A percentile compares a stretch with the other conserved stretches of the same genome.
Conservation (phyloP, 2,888 invertebrate genomes). For the Sericinus montela region DNA sequence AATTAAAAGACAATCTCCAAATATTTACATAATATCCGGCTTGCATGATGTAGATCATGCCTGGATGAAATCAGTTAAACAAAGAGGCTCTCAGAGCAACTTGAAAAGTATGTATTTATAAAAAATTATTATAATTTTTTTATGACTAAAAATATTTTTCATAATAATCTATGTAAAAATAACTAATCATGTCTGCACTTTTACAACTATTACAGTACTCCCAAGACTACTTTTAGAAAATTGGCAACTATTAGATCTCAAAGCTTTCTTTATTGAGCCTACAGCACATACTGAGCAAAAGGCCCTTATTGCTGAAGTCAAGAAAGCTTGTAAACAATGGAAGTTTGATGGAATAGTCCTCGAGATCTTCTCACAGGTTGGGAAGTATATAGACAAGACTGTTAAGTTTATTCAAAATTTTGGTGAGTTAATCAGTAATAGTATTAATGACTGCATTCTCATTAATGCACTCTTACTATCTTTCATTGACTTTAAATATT, state of each 20-base stretch:
- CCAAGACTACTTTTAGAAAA: slow-evolving; percentile 94
- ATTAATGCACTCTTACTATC: too few species aligned
- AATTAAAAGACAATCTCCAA: slow-evolving; percentile 81
- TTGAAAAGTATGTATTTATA: slow-evolving; percentile 75
- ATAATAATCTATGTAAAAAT: too few species aligned
- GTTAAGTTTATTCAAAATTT: slow-evolving; percentile 82
- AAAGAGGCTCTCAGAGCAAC: slow-evolving; percentile 73
- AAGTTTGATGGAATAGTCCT: slow-evolving; percentile 94
- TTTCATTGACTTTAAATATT: too few species aligned
- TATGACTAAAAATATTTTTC: too few species aligned
- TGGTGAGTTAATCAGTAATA: slow-evolving; percentile 53
- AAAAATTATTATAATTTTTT: too few species aligned
- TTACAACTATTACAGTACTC: slow-evolving; percentile 81
- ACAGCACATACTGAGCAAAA: slow-evolving; percentile 82
- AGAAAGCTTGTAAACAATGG: slow-evolving; percentile 85
- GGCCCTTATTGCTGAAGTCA: slow-evolving; percentile 83
- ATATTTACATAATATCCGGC: slow-evolving; percentile 83
- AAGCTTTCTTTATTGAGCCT: slow-evolving; percentile 83
- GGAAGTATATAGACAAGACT: slow-evolving; percentile 84
- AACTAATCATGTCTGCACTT: background rate
- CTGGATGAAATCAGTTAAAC: slow-evolving; percentile 88
- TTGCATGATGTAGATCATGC: slow-evolving; percentile 91
- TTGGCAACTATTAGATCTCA: slow-evolving; percentile 88
- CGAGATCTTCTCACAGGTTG: slow-evolving; percentile 90
- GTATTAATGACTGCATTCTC: too few species aligned